phyloP scores from a whole-genome alignment of 2,113 vertebrate species.

The Channa argus region DNA sequence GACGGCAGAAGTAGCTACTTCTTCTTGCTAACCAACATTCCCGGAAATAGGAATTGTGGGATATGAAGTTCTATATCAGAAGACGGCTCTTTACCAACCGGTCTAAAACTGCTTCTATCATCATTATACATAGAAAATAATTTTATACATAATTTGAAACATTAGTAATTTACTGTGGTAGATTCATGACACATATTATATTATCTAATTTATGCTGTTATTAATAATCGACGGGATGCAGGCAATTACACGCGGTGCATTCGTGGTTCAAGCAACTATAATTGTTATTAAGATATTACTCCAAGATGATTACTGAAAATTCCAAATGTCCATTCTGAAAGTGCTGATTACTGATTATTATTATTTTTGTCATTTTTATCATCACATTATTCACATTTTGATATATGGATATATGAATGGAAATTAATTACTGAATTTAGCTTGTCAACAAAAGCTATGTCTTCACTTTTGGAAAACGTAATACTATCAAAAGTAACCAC shows the following conservation, averaged over 20 bases:
- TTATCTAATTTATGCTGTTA: too few relatives aligned
- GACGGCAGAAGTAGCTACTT: slow-evolving; percentile 15
- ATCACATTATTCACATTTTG: too few relatives aligned
- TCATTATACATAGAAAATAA: not conserved
- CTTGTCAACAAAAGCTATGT: not conserved
- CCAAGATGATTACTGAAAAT: too few relatives aligned
- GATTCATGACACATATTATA: too few relatives aligned
- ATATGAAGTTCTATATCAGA: slow-evolving; percentile 50
- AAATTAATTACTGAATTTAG: too few relatives aligned
- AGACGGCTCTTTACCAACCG: too few relatives aligned
- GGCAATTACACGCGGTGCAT: not conserved
- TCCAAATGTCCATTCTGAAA: too few relatives aligned
- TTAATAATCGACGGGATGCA: too few relatives aligned
- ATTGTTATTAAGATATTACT: too few relatives aligned
- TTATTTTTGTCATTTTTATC: too few relatives aligned
- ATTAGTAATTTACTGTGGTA: not conserved
- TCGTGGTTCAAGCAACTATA: rapidly evolving
- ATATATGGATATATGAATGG: too few relatives aligned
- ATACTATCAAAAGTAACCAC: not conserved
- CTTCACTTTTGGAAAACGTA: not conserved
- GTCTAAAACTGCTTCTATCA: not conserved
- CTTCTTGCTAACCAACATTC: slow-evolving; percentile 30
- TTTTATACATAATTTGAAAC: not conserved
- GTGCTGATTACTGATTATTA: too few relatives aligned
- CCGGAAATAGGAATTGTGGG: slow-evolving; percentile 74